Conservation (phyloP, 2,888 invertebrate genomes). For the Teinopalpus imperialis region DNA sequence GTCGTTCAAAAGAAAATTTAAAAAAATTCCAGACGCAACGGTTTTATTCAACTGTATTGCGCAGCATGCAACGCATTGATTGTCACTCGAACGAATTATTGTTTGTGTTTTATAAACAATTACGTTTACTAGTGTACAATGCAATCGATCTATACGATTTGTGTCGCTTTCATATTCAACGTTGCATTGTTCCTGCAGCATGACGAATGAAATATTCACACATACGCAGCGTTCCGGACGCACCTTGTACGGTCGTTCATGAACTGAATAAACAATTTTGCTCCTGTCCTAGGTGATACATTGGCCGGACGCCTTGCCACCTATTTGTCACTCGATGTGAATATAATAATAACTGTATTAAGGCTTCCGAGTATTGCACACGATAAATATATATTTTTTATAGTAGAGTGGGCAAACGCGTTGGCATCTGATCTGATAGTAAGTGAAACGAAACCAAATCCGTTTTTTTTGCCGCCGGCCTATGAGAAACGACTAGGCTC, state of each 20-base stretch:
- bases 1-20: too few species aligned
- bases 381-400: too few species aligned
- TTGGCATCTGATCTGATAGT: too few species aligned
- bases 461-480: too few species aligned
- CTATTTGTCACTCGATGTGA: constrained; percentile 7
- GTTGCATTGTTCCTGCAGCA: constrained; percentile 22
- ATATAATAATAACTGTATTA: background rate
- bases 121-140: constrained; percentile 2
- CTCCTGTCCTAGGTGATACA: background rate
- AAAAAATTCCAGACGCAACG: too few species aligned
- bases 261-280: constrained; percentile 24
- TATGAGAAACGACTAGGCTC: too few species aligned
- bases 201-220: constrained; percentile 23
- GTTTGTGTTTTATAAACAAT: background rate
- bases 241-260: constrained; percentile 5
- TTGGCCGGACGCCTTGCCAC: background rate
- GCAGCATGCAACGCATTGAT: too few species aligned
- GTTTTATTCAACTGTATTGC: too few species aligned
- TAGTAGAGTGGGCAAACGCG: too few species aligned
- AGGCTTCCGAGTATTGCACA: too few species aligned
- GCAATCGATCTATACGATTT: constrained; percentile 33
- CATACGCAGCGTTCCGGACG: constrained; percentile 18
- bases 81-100: too few species aligned
- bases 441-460: too few species aligned
- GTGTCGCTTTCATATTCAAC: constrained; percentile 35